Evolutionary conservation across 2,113 vertebrate genomes (phyloP), one percentile per base, ranked within the genome.

Genomic region (Ramphastos sulfuratus): DNA sequence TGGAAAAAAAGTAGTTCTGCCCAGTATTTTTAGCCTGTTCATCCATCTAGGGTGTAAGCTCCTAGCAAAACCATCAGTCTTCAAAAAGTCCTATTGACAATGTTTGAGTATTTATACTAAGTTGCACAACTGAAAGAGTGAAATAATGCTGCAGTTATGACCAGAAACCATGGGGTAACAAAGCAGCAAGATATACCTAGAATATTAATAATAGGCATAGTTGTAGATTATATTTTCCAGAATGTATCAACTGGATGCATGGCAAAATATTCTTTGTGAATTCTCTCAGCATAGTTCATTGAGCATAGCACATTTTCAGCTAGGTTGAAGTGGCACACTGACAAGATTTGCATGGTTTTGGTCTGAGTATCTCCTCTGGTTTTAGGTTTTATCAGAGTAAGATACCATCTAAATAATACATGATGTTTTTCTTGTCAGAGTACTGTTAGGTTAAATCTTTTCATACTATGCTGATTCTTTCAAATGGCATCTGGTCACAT

Each of bases 171-270:
- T 37, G 37, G 37, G 37, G 37, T 37, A 37, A 37, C 37, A 37
- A 37, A 37, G 37, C 37, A 37, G 37, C 37, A 37, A 37, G 37
- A 37, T 37, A 37, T 37, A n/a, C n/a, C n/a, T n/a, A n/a, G n/a
- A n/a, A n/a, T 87, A 71, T 50, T 37, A 78, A 48, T 35, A 39
- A 71, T 50, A 82, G 8, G 2, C 55, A 13, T 20, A 75, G 10
- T 21, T 54, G 50, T 27, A 76, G 12, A n/a, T 5, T 21, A 8
- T 10, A 6, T 76, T 72, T 86, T 50, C 18, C 18, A 20, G 30
- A 50, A 69, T 0, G 0, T 8, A 50, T 67, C 27, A 48, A 8
- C 10, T 37, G 28, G 19, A 48, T 66, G 10, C 5, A 10, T 37
- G 11, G 4, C 18, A 78, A 82, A 78, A 6, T 7, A 23, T 23